These are phyloP conservation scores for Nothobranchius furzeri DNA, from an alignment of 2,113 vertebrate genomes.

Conservation along the genomic window DNA sequence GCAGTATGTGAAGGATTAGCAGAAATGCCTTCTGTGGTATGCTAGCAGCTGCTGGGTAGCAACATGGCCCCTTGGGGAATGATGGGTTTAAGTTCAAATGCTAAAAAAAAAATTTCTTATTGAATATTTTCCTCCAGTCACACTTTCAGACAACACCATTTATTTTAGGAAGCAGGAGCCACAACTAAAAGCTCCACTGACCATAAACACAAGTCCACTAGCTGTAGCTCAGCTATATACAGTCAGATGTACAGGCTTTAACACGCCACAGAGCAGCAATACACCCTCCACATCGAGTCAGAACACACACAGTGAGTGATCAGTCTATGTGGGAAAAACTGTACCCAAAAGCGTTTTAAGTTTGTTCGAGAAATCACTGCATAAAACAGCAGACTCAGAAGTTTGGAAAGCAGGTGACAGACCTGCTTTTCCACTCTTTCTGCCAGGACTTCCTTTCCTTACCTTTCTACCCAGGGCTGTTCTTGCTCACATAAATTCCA, in stretches of 20 bases:
- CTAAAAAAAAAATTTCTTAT: slow-evolving; percentile 28
- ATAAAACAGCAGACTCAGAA: background rate
- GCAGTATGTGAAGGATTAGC: slow-evolving; percentile 25
- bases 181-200: slow-evolving; percentile 37
- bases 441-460: slow-evolving; percentile 57
- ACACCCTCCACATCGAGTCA: slow-evolving; percentile 53
- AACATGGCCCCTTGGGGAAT: slow-evolving; percentile 44
- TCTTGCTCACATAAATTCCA: slow-evolving; percentile 57
- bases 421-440: slow-evolving; percentile 54
- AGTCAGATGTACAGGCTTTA: slow-evolving; percentile 53
- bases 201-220: slow-evolving; percentile 4
- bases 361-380: background rate
- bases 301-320: slow-evolving; percentile 37
- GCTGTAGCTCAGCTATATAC: background rate
- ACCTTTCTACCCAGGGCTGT: slow-evolving; percentile 58
- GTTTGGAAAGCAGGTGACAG: slow-evolving; percentile 50
- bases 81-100: slow-evolving; percentile 41
- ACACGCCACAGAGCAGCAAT: slow-evolving; percentile 52
- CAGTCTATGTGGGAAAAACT: slow-evolving; percentile 6
- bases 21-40: slow-evolving; percentile 41
- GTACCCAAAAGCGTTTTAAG: slow-evolving; percentile 6
- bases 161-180: slow-evolving; percentile 61
- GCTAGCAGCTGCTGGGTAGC: slow-evolving; percentile 54
- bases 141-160: slow-evolving; percentile 55
- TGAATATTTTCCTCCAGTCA: slow-evolving; percentile 32